A percentile compares a stretch with the other conserved stretches of the same genome.
Conservation (phyloP, 2,888 invertebrate genomes). For the Eupithecia dodoneata region DNA sequence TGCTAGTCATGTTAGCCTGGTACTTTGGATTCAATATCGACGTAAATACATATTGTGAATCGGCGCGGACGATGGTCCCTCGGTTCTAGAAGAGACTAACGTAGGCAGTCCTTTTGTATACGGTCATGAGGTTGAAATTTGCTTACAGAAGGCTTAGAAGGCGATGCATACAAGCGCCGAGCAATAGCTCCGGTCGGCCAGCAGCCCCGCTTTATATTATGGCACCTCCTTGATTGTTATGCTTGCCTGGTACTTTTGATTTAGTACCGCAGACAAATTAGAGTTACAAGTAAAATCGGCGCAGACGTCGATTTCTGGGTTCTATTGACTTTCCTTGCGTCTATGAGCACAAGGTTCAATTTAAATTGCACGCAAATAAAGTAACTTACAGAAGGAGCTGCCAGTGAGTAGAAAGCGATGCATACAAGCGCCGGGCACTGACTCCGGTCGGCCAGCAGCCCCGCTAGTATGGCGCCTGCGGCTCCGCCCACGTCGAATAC, state of each 20-base stretch:
- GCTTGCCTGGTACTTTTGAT: neutral
- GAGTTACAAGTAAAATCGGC: neutral
- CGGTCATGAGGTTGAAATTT: too few species aligned
- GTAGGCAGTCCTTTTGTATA: too few species aligned
- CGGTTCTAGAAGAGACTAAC: too few species aligned
- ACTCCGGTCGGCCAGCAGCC: slow-evolving; percentile 91
- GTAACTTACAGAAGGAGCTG: slow-evolving; percentile 90
- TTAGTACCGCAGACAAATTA: neutral
- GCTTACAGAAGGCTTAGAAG: too few species aligned
- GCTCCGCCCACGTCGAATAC: slow-evolving; percentile 96
- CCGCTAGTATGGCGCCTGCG: slow-evolving; percentile 94
- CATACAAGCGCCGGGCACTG: slow-evolving; percentile 96
- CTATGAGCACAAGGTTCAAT: too few species aligned
- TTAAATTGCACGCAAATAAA: too few species aligned
- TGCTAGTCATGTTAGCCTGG: too few species aligned
- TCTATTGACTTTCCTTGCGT: neutral
- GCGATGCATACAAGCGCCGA: slow-evolving; percentile 58
- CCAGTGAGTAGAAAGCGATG: slow-evolving; percentile 89
- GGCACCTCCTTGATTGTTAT: neutral
- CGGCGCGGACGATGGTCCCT: too few species aligned
- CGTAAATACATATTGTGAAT: too few species aligned
- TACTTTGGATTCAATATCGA: too few species aligned
- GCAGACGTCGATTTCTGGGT: neutral
- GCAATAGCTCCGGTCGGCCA: slow-evolving; percentile 89
- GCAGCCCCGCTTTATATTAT: neutral